Percentiles rank a stretch among this genome's conserved stretches.
phyloP scores from a whole-genome alignment of 1,140 invertebrate species.

The Dufourea novaeangliae region DNA sequence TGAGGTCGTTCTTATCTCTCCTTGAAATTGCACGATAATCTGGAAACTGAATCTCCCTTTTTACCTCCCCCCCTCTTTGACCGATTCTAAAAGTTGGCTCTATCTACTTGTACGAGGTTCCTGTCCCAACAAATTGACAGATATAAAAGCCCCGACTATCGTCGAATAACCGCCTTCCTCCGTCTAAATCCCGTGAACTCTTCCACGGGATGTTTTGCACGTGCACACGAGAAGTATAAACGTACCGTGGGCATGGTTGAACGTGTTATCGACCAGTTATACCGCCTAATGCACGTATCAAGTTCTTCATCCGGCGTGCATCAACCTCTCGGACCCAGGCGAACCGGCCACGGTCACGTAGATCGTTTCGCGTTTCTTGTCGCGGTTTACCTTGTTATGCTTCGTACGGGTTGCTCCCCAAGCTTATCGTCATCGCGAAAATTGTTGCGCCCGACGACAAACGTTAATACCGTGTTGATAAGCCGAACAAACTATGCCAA shows the following conservation, averaged over 20 bases:
- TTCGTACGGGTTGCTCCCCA: slow-evolving; percentile 19
- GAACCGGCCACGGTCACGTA: slow-evolving; percentile 45
- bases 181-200: slow-evolving; percentile 37
- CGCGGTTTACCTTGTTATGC: slow-evolving; percentile 40
- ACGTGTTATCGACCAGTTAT: slow-evolving; percentile 61
- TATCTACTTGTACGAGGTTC: too few relatives aligned
- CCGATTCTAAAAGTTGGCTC: too few relatives aligned
- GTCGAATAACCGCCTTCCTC: neutral
- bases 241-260: slow-evolving; percentile 23
- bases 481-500: slow-evolving; percentile 34
- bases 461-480: slow-evolving; percentile 47
- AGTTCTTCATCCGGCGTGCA: slow-evolving; percentile 57
- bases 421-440: slow-evolving; percentile 34
- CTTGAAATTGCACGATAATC: too few relatives aligned
- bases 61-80: too few relatives aligned
- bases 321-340: slow-evolving; percentile 37
- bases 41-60: too few relatives aligned
- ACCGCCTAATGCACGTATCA: slow-evolving; percentile 63
- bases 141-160: too few relatives aligned
- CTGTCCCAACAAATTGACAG: too few relatives aligned
- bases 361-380: slow-evolving; percentile 53
- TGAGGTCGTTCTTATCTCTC: too few relatives aligned
- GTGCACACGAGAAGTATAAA: slow-evolving; percentile 39
- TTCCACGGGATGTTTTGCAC: slow-evolving; percentile 44
- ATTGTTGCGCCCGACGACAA: slow-evolving; percentile 37